Percentiles rank a stretch among this genome's conserved stretches.
phyloP scores from a whole-genome alignment of 2,113 vertebrate species.

The Pampusana beccarii region DNA sequence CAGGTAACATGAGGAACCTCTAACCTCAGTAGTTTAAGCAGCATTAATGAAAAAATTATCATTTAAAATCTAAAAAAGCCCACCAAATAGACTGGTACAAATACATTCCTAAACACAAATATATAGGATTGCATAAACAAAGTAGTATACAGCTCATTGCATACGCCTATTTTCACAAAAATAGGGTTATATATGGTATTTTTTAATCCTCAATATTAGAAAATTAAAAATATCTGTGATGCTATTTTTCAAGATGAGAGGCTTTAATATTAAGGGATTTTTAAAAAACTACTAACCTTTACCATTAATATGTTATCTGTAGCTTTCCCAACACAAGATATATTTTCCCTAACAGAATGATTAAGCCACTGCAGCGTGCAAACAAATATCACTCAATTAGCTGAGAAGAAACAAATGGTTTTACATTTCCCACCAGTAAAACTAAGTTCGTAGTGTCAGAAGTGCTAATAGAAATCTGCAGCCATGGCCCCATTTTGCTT shows the following conservation, averaged over 20 bases:
- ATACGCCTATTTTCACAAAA: constrained; percentile 11
- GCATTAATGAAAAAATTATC: background rate
- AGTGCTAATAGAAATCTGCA: constrained; percentile 72
- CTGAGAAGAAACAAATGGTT: constrained; percentile 18
- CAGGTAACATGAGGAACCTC: background rate
- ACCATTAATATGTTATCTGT: background rate
- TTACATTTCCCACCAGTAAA: constrained; percentile 36
- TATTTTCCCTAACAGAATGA: background rate
- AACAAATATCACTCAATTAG: constrained; percentile 32
- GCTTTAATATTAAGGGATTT: background rate
- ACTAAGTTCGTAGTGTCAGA: background rate
- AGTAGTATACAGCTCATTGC: constrained; percentile 26
- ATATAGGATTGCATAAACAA: background rate
- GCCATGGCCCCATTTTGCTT: constrained; percentile 75
- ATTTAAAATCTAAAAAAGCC: background rate
- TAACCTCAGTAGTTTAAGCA: background rate
- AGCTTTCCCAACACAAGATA: background rate
- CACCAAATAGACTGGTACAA: background rate
- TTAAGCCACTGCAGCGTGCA: background rate
- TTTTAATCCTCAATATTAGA: background rate
- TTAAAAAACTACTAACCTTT: constrained; percentile 5
- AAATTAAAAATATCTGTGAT: background rate
- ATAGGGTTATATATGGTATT: background rate
- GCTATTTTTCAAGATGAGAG: background rate
- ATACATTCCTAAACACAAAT: background rate